phyloP scores from a whole-genome alignment of 1,140 invertebrate species.

The Adoxophyes honmai region DNA sequence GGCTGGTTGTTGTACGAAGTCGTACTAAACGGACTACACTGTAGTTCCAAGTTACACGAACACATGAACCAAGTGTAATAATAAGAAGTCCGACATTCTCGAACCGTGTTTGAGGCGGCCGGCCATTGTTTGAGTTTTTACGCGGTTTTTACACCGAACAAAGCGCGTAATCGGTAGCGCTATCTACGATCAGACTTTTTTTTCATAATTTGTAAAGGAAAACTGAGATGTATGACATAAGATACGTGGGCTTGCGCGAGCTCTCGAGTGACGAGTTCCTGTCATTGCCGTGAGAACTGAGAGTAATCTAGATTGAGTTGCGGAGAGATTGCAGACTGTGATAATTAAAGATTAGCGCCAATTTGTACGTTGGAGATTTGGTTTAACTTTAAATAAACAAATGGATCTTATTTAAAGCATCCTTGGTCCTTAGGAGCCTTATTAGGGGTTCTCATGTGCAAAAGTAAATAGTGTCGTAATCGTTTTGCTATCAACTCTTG shows the following conservation, averaged over 20 bases:
- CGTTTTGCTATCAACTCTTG: too few relatives aligned
- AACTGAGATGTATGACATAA: conserved; percentile 49
- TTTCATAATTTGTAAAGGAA: conserved; percentile 46
- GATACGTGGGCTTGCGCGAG: conserved; percentile 41
- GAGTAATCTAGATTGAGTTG: background rate
- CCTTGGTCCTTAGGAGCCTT: too few relatives aligned
- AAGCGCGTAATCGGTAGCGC: conserved; percentile 71
- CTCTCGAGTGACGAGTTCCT: conserved; percentile 37
- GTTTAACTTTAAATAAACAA: too few relatives aligned
- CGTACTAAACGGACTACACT: too few relatives aligned
- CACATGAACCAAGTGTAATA: conserved; percentile 40
- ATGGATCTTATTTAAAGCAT: too few relatives aligned
- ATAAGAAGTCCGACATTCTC: conserved; percentile 46
- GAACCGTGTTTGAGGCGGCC: conserved; percentile 52
- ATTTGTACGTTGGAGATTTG: too few relatives aligned
- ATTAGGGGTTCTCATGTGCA: too few relatives aligned
- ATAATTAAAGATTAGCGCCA: too few relatives aligned
- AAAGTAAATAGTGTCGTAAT: too few relatives aligned
- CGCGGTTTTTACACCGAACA: conserved; percentile 59
- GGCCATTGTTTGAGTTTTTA: conserved; percentile 68
- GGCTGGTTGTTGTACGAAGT: too few relatives aligned
- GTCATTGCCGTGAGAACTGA: conserved; percentile 22
- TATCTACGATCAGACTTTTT: conserved; percentile 72
- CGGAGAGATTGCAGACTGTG: too few relatives aligned
- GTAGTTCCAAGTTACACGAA: conserved; percentile 15